These are phyloP conservation scores for Seriola aureovittata DNA, from an alignment of 2,113 vertebrate species.

Conservation along the genomic window DNA sequence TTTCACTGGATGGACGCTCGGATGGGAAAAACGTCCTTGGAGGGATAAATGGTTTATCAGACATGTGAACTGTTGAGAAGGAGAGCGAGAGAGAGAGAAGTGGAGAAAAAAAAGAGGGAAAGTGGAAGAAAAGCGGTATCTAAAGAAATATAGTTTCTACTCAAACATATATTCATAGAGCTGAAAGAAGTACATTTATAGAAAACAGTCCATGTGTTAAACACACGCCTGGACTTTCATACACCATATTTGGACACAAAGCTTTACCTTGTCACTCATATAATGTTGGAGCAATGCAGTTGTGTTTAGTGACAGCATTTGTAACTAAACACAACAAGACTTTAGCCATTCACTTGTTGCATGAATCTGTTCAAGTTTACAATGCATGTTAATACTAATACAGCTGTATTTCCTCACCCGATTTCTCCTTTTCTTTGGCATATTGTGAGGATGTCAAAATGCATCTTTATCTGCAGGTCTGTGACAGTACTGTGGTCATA, in stretches of 20 bases:
- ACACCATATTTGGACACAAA: background rate
- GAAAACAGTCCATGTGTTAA: constrained; percentile 19
- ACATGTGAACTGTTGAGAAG: constrained; percentile 62
- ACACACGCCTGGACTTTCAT: background rate
- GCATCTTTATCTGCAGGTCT: background rate
- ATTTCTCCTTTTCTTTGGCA: too few species aligned
- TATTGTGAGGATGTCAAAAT: background rate
- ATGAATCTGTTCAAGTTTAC: background rate
- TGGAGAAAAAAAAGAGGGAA: constrained; percentile 18
- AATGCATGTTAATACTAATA: too few species aligned
- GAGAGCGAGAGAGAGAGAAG: constrained; percentile 20
- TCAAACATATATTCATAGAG: constrained; percentile 15
- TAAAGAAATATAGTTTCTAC: constrained; percentile 40
- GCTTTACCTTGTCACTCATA: background rate
- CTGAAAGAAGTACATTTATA: constrained; percentile 29
- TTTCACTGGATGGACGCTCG: constrained; percentile 75
- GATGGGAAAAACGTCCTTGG: constrained; percentile 79
- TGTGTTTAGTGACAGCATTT: background rate
- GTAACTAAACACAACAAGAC: background rate
- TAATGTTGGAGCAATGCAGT: background rate
- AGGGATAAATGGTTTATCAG: constrained; percentile 78
- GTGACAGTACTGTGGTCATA: background rate
- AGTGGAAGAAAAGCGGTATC: constrained; percentile 55
- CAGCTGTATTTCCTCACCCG: too few species aligned
- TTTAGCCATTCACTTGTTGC: constrained; percentile 15